A percentile compares a stretch with the other conserved stretches of the same genome.
Evolutionary conservation across 2,888 invertebrate genomes (phyloP).

Genomic region (Drosophila birchii): DNA sequence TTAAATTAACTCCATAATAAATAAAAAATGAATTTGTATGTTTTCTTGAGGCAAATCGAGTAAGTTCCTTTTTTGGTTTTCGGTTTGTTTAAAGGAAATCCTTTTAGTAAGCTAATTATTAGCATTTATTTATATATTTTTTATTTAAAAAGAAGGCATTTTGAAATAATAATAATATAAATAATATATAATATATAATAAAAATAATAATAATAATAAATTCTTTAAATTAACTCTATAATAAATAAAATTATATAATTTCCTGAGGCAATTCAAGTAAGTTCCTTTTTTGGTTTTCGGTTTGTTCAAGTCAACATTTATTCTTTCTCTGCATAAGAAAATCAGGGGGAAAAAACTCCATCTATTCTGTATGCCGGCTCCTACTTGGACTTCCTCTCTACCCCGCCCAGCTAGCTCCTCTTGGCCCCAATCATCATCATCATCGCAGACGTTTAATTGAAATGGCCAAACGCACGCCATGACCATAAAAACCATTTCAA

Average conservation of each 20-base stretch:
- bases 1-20: too few relatives aligned
- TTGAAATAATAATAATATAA: too few relatives aligned
- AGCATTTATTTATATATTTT: not conserved
- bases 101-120: not conserved
- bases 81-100: not conserved
- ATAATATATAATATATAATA: too few relatives aligned
- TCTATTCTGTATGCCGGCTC: slow-evolving; percentile 1
- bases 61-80: too few relatives aligned
- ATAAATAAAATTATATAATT: too few relatives aligned
- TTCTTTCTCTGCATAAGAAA: slow-evolving; percentile 7
- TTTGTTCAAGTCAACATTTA: not conserved
- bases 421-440: slow-evolving; percentile 33
- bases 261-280: too few relatives aligned
- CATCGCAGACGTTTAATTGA: slow-evolving; percentile 70
- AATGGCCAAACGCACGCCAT: slow-evolving; percentile 78
- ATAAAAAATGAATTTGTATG: too few relatives aligned
- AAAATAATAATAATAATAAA: too few relatives aligned
- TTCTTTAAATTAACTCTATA: too few relatives aligned
- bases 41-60: too few relatives aligned
- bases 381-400: slow-evolving; percentile 5
- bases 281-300: too few relatives aligned
- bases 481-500: slow-evolving; percentile 71
- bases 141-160: too few relatives aligned
- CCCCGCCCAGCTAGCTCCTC: not conserved
- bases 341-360: slow-evolving; percentile 12